Evolutionary conservation across 2,113 vertebrate genomes (phyloP).

Genomic region (Patagioenas fasciata): DNA sequence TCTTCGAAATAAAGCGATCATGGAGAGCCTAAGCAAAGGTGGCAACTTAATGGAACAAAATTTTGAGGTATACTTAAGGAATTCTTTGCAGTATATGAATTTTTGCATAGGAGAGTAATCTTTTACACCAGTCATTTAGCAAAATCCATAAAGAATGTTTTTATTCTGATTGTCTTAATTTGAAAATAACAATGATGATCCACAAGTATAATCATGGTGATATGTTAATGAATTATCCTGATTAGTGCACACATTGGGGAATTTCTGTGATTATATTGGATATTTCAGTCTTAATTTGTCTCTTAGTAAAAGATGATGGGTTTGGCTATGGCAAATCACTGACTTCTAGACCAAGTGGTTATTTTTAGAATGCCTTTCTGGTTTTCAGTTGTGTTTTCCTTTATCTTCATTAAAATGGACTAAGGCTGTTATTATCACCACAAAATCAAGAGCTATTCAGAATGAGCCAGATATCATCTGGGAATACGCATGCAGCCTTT

Average conservation of each 20-base stretch:
- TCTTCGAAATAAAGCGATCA: slow-evolving; percentile 97
- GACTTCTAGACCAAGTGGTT: background rate
- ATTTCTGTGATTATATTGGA: background rate
- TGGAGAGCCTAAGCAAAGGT: slow-evolving; percentile 99
- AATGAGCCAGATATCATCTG: background rate
- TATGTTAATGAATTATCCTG: background rate
- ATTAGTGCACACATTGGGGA: background rate
- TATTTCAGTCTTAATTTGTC: slow-evolving; percentile 12
- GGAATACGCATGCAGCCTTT: background rate
- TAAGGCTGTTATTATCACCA: slow-evolving; percentile 18
- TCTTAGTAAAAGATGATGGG: background rate
- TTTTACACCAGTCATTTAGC: background rate
- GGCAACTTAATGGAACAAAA: slow-evolving; percentile 95
- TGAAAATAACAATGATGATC: background rate
- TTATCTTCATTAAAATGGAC: background rate
- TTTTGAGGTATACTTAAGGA: slow-evolving; percentile 84
- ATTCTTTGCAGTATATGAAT: background rate
- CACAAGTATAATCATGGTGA: background rate
- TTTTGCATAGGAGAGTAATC: background rate
- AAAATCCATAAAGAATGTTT: background rate
- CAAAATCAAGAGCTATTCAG: slow-evolving; percentile 54
- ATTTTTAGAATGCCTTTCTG: background rate
- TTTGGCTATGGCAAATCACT: slow-evolving; percentile 18
- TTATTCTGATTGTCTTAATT: background rate
- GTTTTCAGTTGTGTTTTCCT: background rate